Base-by-base conservation (phyloP, 2,113 vertebrate species). In the Dasyornis broadbenti region DNA sequence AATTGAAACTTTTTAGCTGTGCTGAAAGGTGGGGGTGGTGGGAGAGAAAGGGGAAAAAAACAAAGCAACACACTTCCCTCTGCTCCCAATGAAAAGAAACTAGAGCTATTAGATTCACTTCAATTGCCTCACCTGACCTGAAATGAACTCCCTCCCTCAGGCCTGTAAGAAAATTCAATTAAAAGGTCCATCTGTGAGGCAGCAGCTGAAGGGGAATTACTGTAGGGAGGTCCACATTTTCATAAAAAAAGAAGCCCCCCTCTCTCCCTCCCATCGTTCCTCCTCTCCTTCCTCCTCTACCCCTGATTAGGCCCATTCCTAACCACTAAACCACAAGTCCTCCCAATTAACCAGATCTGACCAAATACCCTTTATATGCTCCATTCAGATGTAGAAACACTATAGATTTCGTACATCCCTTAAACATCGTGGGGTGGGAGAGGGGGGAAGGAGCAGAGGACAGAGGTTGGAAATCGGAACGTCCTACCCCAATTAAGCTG, bases 161-260 rank as follows among this genome's bases (percentile, higher is more conserved):
- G 97, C 97, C 96, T 90, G 88, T 92, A 98, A 96, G 97, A 97
- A 98, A 98, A 98, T 98, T 98, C 98, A 98, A 98, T 98, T 98
- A 98, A 97, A 98, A 97, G 94, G 96, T 96, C 98, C 98, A 98
- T 98, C 98, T 98, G 97, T 92, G 96, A 98, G 97, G 97, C 96
- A 97, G 97, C 97, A 97, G 96, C 98, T 98, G 97, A 98, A 96
- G 96, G 97, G 97, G 89, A 96, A 98, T 95, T 97, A 94, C 92
- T 94, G 95, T 97, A 96, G 96, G 94, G 97, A 97, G 96, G 96
- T 96, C 96, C 66, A 77, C 92, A 96, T 98, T 98, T 97, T 98
- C 95, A 98, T 97, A 92, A 97, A 97, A 98, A 98, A 97, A 96
- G 97, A 85, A 84, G 33, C 52, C 80, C 87, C 82, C 77, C 75